Evolutionary conservation across 1,140 invertebrate species (phyloP), one percentile per base, ranked within the genome.

Genomic region (Hyles euphorbiae): DNA sequence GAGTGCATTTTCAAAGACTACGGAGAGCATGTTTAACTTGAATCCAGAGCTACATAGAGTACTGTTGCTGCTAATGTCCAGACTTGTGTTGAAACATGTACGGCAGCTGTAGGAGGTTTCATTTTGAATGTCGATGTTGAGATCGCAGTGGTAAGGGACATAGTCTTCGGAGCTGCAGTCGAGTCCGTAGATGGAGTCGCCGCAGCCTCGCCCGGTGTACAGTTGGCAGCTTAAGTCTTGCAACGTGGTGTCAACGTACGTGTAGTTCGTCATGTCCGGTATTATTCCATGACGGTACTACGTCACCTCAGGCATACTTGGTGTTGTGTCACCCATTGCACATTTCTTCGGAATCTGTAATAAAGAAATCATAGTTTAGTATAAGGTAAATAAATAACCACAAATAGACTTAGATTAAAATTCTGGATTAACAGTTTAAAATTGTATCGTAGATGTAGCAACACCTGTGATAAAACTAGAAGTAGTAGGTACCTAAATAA

Each of bases 101-200:
- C 67, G 59, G 63, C 88, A 90, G 47, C 58, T 78, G 63, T 90
- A 90, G 1, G 80, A 72, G 5, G 87, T 87, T 63, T 89, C 87
- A 81, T 89, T 89, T 67, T 87, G 84, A 10, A 76, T 72, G 40
- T 87, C 81, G 10, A 86, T 74, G 65, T 89, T 84, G 5, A 89
- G 54, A 56, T 79, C 58, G 51, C 88, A 90, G 43, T 60, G 75
- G 71, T 78, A 90, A 10, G 78, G 56, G 45, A 76, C 53, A 7
- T 33, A 57, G 57, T 22, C 62, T 51, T 71, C 63, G 11, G 52
- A 53, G n/a, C 60, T 40, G 53, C 85, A 88, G 32, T 85, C 71
- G 45, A 88, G 64, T 5, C 82, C 82, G 5, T 70, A 58, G 22
- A 53, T 60, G 3, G 70, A 57, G 43, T 68, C 56, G 55, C 73